Conservation (phyloP, 2,888 invertebrate genomes). For the Xestia xanthographa region DNA sequence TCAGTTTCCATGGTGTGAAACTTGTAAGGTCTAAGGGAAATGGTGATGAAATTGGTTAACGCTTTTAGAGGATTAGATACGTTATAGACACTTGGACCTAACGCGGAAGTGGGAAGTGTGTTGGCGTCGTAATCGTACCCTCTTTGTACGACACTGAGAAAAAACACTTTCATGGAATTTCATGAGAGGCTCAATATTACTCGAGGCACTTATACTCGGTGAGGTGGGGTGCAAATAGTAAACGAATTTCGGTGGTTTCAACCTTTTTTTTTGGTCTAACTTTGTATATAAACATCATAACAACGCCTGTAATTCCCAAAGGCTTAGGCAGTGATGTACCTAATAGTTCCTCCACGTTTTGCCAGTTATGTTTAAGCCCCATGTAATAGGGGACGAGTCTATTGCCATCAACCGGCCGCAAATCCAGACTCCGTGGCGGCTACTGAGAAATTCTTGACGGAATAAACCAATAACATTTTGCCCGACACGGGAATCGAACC, state of each 20-base stretch:
- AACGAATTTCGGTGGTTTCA: not conserved
- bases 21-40: conserved; percentile 7
- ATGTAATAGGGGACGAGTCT: no score
- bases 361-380: no score
- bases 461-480: no score
- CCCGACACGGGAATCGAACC: no score
- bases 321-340: no score
- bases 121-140: not conserved
- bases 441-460: no score
- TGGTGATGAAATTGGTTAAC: conserved; percentile 19
- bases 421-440: no score
- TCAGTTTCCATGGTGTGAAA: not conserved
- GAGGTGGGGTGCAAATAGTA: not conserved
- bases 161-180: not conserved
- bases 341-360: no score
- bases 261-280: not conserved
- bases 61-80: conserved; percentile 24
- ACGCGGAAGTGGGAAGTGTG: not conserved
- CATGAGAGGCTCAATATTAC: not conserved
- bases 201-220: not conserved
- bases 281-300: no score
- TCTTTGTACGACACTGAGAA: not conserved
- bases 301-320: no score
- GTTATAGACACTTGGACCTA: conserved; percentile 5
- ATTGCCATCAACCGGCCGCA: no score